These are phyloP conservation scores for Portunus trituberculatus DNA, from an alignment of 1,140 invertebrate genomes.

Conservation along the genomic window DNA sequence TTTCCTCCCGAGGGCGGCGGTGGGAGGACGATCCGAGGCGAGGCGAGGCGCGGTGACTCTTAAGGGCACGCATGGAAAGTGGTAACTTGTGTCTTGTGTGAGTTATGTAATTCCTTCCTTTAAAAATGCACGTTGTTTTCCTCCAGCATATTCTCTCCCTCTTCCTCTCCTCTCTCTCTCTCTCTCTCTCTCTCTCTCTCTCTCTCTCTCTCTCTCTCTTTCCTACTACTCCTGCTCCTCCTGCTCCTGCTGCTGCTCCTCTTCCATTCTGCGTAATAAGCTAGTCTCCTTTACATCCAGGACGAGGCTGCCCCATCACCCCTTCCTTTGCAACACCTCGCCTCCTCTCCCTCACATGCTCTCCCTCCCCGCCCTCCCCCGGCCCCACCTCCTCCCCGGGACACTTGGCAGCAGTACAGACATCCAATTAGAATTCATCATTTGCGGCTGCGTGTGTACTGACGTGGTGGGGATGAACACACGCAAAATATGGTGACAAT, in stretches of 20 bases:
- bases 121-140: constrained; percentile 7
- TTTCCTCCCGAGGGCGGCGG: no score
- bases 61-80: no score
- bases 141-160: not conserved
- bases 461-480: constrained; percentile 51
- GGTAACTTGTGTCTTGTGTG: no score
- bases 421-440: constrained; percentile 73
- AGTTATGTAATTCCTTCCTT: not conserved
- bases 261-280: not conserved
- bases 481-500: constrained; percentile 68
- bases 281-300: not conserved
- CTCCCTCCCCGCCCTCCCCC: not conserved
- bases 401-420: constrained; percentile 63
- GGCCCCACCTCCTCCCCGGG: constrained; percentile 23
- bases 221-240: not conserved
- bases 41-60: no score
- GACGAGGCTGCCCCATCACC: not conserved
- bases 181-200: not conserved
- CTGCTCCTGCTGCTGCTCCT: not conserved
- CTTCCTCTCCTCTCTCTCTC: no score
- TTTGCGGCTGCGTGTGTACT: constrained; percentile 60
- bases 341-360: not conserved
- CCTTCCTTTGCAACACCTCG: not conserved
- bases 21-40: no score
- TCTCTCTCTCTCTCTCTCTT: not conserved